These are phyloP conservation scores for Empis livida DNA, from an alignment of 2,888 invertebrate genomes.

Conservation along the genomic window DNA sequence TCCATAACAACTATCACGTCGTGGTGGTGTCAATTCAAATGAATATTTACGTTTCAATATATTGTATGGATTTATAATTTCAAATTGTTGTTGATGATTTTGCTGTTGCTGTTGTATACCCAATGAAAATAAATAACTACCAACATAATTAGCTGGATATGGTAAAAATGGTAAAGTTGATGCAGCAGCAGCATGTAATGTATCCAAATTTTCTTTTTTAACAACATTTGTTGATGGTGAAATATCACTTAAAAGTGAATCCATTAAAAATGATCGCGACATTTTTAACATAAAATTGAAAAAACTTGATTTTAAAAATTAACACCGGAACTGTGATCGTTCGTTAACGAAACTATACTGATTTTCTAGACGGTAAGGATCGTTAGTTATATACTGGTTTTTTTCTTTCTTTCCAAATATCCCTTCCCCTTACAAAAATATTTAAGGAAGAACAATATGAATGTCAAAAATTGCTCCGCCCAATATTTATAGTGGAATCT, in stretches of 20 bases:
- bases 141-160: constrained; percentile 50
- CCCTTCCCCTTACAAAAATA: not conserved
- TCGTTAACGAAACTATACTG: constrained; percentile 22
- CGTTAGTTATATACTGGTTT: not conserved
- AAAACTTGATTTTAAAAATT: not conserved
- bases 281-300: constrained; percentile 32
- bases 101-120: constrained; percentile 46
- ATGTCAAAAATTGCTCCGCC: not conserved
- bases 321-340: constrained; percentile 16
- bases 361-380: constrained; percentile 10
- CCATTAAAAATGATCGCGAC: constrained; percentile 73
- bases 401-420: not conserved
- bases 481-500: not conserved
- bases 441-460: not conserved
- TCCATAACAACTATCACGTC: constrained; percentile 3
- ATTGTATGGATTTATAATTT: constrained; percentile 17
- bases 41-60: constrained; percentile 22
- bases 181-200: constrained; percentile 29
- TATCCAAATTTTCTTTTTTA: constrained; percentile 22
- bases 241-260: constrained; percentile 59
- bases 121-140: constrained; percentile 49
- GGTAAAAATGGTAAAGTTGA: constrained; percentile 42
- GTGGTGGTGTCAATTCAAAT: constrained; percentile 14
- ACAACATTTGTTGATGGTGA: constrained; percentile 25
- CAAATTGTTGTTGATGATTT: constrained; percentile 18